phyloP scores from a whole-genome alignment of 2,888 invertebrate genomes.

The Dendrolimus pini region DNA sequence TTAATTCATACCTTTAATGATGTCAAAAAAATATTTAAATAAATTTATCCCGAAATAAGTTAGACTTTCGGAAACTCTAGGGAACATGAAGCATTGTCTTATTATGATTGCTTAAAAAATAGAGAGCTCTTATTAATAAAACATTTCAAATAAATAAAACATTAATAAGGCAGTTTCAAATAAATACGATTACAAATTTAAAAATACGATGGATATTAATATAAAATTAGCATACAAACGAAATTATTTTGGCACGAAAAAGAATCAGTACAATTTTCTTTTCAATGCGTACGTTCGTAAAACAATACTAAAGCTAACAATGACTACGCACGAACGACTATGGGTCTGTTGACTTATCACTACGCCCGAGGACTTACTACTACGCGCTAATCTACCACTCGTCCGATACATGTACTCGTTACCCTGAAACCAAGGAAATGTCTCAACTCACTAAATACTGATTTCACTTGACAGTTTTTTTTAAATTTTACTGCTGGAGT shows the following conservation, averaged over 20 bases:
- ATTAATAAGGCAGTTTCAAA: background rate
- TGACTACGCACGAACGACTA: conserved; percentile 55
- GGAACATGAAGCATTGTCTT: no score
- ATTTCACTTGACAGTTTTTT: background rate
- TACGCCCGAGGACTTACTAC: conserved; percentile 22
- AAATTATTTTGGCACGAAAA: conserved; percentile 29
- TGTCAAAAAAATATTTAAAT: no score
- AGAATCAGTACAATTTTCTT: conserved; percentile 10
- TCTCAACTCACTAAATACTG: conserved; percentile 4
- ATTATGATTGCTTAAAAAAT: background rate
- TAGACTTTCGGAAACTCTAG: no score
- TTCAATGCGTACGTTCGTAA: conserved; percentile 26
- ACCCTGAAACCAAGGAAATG: conserved; percentile 40
- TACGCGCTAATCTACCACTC: conserved; percentile 31
- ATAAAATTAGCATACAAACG: background rate
- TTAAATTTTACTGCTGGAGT: background rate
- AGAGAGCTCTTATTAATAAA: conserved; percentile 2
- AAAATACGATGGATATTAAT: no score
- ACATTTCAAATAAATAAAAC: background rate
- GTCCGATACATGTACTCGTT: conserved; percentile 33
- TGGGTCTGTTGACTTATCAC: conserved; percentile 33
- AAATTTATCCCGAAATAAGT: no score
- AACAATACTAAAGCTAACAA: conserved; percentile 56
- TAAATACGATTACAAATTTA: background rate
- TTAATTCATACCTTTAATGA: no score